Base-by-base conservation (phyloP, 2,797 vertebrate species). In the Rhabdomys pumilio region DNA sequence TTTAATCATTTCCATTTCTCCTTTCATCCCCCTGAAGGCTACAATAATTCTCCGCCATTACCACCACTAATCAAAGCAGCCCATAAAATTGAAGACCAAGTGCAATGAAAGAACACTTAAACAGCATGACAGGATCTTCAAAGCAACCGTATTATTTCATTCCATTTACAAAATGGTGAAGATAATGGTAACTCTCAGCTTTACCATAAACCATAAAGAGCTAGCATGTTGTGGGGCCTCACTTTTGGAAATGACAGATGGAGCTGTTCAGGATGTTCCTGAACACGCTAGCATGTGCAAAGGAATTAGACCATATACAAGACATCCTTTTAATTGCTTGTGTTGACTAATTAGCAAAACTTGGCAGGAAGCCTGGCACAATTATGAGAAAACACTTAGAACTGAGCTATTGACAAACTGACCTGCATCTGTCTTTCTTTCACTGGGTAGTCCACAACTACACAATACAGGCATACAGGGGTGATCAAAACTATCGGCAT, bases 101-200 rank as follows among this genome's bases (percentile, higher is more conserved):
- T 84, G 65, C 96, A 92, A 38, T 67, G 76, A 93, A 97, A 69
- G 82, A 96, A 80, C 17, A 94, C 13, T 73, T 96, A 80, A 91
- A 94, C n/a, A 65, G 91, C 24, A 96, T 50, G 93, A 93, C 96
- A 97, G 41, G 69, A 14, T 80, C 98, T 98, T 98, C 97, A 98
- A 97, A 98, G 82, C 87, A 97, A 97, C 79, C 1, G 0, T 11
- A 93, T 95, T 97, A 63, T 80, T 95, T 96, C 63, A 81, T 88
- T 97, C 69, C 87, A 89, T 57, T 93, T 94, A 41, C 19, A 92
- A 96, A 94, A 92, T 29, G 47, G 63, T 63, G 20, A 67, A 61
- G 47, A 84, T 83, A 77, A 89, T 63, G 80, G 41, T 12, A 65
- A 63, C 20, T 87, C 72, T 55, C 53, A 67, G 8, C 79, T 95